Base-by-base conservation (phyloP, 1,140 invertebrate genomes). In the Trissolcus basalis region DNA sequence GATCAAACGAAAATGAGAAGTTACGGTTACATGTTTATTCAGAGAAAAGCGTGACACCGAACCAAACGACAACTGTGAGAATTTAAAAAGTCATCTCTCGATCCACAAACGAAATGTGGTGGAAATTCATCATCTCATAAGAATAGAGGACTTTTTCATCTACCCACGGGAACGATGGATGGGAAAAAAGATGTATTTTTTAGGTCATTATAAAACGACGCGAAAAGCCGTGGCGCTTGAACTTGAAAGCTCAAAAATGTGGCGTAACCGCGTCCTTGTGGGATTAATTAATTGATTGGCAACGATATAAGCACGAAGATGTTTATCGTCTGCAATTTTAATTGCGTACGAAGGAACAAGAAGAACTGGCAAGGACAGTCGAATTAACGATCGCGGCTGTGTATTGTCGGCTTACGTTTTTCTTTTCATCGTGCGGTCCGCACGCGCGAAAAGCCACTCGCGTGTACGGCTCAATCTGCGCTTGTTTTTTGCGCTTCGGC, bases 401-500 rank as follows among this genome's bases (percentile, higher is more conserved):
- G n/a, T 13, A 44, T 47, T 44, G 72, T 50, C 55, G 63, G 50
- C 44, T 3, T 2, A 39, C 58, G 41, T 53, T 48, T 54, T 71
- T 67, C 41, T 53, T 53, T 54, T 68, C 59, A 71, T 67, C 68
- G 59, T 69, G 63, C 64, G 61, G 72, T 79, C 76, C 61, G 64
- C 69, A 69, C 73, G 72, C 64, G 68, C 73, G 72, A 79, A 79
- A 76, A 70, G 63, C 56, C 48, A 13, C 58, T 71, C 56, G 67
- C 74, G 67, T 71, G 70, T 70, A 79, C 71, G 50, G 49, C 77
- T 79, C 67, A 79, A 79, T 79, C 61, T 65, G 50, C 53, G 60
- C 4, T 27, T 5, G 60, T 73, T 44, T 82, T 79, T 83, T 83
- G 65, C 71, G 10, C 45, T 51, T 47, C 19, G 63, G 61, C 75